A percentile compares a stretch with the other conserved stretches of the same genome.
These are phyloP conservation scores for Neoitamus cyanurus DNA, from an alignment of 2,888 invertebrate species.

Conservation along the genomic window DNA sequence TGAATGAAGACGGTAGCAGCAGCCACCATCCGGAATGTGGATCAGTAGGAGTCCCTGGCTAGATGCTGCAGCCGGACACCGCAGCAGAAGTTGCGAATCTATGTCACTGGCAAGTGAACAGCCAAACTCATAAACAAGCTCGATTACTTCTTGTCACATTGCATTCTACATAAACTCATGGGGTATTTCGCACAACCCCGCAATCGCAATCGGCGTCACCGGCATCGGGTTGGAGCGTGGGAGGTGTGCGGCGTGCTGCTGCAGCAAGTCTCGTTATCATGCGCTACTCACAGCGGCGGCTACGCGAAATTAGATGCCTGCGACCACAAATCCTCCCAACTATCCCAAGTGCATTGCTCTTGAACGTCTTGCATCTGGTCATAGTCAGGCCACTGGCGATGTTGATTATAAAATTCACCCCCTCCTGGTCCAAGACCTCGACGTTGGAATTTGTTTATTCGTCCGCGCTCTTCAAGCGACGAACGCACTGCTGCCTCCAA, in stretches of 20 bases:
- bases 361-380: constrained; percentile 41
- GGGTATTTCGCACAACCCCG: not conserved
- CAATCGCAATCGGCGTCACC: constrained; percentile 7
- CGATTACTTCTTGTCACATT: constrained; percentile 38
- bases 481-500: not conserved
- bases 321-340: not conserved
- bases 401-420: constrained; percentile 31
- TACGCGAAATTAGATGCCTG: not conserved
- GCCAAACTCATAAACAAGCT: constrained; percentile 34
- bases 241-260: not conserved
- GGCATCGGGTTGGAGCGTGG: constrained; percentile 8
- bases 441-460: constrained; percentile 19
- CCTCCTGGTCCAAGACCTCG: not conserved
- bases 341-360: constrained; percentile 34
- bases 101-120: constrained; percentile 30
- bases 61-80: not conserved
- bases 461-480: not conserved
- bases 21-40: constrained; percentile 12
- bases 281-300: not conserved
- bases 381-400: constrained; percentile 9
- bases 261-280: not conserved
- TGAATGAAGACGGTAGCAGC: not conserved
- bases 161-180: constrained; percentile 36
- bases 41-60: constrained; percentile 30
- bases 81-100: not conserved